These are phyloP conservation scores for Bombus cullumanus DNA, from an alignment of 1,140 invertebrate species.

Conservation along the genomic window DNA sequence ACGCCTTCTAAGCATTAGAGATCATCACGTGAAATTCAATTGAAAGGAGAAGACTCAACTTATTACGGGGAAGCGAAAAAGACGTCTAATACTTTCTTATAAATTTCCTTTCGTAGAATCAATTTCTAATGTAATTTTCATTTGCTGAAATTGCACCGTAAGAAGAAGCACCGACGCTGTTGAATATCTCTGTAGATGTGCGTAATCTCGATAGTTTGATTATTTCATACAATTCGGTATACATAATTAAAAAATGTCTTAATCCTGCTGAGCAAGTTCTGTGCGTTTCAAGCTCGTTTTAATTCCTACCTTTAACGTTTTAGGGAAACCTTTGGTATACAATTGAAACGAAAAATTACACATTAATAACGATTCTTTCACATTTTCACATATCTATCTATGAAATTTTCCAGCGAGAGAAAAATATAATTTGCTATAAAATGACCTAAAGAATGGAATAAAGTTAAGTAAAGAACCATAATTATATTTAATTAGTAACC, in stretches of 20 bases:
- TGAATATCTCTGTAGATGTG: neutral
- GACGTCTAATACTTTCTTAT: neutral
- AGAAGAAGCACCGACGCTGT: neutral
- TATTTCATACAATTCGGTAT: neutral
- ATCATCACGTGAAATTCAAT: neutral
- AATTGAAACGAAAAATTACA: no score
- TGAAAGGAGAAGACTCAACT: neutral
- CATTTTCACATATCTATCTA: no score
- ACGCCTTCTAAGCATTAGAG: neutral
- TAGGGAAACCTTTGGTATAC: accelerated
- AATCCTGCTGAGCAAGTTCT: neutral
- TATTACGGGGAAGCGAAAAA: no score
- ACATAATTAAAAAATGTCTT: neutral
- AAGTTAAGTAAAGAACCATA: no score
- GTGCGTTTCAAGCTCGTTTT: neutral
- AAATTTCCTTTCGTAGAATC: neutral
- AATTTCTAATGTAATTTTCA: neutral
- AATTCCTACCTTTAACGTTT: no score
- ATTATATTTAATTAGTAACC: no score
- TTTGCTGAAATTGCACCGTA: neutral
- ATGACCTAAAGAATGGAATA: no score
- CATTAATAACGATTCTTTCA: no score
- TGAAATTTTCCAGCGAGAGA: no score
- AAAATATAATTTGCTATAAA: no score
- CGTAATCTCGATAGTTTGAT: neutral